These are phyloP conservation scores for Dorcus hopei DNA, from an alignment of 2,888 invertebrate species.

Conservation along the genomic window DNA sequence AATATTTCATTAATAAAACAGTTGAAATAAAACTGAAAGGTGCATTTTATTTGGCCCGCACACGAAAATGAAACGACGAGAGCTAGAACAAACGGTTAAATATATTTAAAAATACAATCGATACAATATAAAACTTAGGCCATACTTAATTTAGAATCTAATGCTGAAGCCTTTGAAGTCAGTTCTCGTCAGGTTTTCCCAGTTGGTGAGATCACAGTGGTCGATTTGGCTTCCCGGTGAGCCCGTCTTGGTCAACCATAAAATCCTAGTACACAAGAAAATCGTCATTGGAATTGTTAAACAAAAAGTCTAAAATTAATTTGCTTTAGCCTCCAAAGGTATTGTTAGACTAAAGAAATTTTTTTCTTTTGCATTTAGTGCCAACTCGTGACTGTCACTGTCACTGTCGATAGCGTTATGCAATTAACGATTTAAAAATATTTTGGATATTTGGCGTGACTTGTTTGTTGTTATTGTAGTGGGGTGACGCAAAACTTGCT, in stretches of 20 bases:
- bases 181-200: constrained; percentile 68
- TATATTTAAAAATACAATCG: not conserved
- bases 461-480: too few species aligned
- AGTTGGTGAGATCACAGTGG: constrained; percentile 75
- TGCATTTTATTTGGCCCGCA: not conserved
- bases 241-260: constrained; percentile 78
- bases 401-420: not conserved
- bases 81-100: too few species aligned
- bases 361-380: not conserved
- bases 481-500: too few species aligned
- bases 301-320: not conserved
- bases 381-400: not conserved
- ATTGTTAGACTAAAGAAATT: not conserved
- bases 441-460: too few species aligned
- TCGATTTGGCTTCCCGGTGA: constrained; percentile 84
- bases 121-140: not conserved
- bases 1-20: constrained; percentile 38
- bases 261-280: constrained; percentile 57
- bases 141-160: constrained; percentile 60
- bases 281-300: not conserved
- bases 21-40: constrained; percentile 17
- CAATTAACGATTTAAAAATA: too few species aligned
- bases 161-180: constrained; percentile 76
- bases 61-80: too few species aligned
- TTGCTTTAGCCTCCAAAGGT: not conserved